Evolutionary conservation across 2,888 invertebrate species (phyloP).

Genomic region (Lasiommata megera): DNA sequence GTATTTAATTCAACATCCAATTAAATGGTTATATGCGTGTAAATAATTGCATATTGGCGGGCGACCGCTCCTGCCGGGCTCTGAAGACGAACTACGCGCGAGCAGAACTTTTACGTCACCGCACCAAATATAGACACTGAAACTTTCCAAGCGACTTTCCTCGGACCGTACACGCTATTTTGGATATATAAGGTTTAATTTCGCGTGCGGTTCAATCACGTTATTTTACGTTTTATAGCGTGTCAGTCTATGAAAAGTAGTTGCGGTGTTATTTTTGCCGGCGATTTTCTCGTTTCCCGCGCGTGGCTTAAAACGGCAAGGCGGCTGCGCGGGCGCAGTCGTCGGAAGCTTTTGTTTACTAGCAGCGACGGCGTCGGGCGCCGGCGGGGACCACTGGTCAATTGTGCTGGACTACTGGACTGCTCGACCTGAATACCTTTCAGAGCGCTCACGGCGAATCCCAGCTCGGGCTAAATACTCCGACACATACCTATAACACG

Average conservation of each 20-base stretch:
- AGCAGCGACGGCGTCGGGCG: not conserved
- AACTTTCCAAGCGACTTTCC: slow-evolving; percentile 42
- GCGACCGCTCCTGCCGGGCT: slow-evolving; percentile 62
- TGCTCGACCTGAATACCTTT: not conserved
- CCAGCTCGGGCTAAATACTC: too few relatives aligned
- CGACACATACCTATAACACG: not conserved
- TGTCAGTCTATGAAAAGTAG: slow-evolving; percentile 56
- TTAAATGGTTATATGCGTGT: slow-evolving; percentile 26
- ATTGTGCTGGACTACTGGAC: not conserved
- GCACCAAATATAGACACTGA: slow-evolving; percentile 63
- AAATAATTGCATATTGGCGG: slow-evolving; percentile 30
- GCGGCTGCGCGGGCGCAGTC: slow-evolving; percentile 45
- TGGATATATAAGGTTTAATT: slow-evolving; percentile 36
- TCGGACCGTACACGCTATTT: slow-evolving; percentile 20
- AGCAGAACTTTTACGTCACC: slow-evolving; percentile 60
- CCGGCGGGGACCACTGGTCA: slow-evolving; percentile 14
- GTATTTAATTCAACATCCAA: slow-evolving; percentile 18
- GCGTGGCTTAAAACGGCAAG: slow-evolving; percentile 77
- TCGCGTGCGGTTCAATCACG: slow-evolving; percentile 29
- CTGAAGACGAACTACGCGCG: slow-evolving; percentile 67
- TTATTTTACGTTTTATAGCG: slow-evolving; percentile 36
- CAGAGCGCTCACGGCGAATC: slow-evolving; percentile 3
- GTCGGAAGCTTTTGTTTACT: slow-evolving; percentile 59
- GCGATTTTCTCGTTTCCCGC: slow-evolving; percentile 68
- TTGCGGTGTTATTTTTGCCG: slow-evolving; percentile 76